Evolutionary conservation across 2,888 invertebrate species (phyloP), one percentile per base, ranked within the genome.

Genomic region (Platycnemis pennipes): DNA sequence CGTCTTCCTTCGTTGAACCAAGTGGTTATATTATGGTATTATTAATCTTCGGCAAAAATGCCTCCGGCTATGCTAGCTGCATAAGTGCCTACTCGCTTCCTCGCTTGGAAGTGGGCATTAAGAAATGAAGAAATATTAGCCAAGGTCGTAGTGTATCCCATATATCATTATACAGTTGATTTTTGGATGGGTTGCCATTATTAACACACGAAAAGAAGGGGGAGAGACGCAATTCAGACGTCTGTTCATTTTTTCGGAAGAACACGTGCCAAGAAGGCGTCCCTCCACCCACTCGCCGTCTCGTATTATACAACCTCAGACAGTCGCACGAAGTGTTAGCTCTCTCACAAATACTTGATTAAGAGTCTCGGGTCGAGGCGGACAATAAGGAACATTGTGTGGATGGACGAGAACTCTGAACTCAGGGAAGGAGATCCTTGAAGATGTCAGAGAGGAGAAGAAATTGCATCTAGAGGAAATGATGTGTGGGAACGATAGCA

Each of bases 121-220:
- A n/a, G 63, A 13, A 69, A 69, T 91, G 91, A 56, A 91, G 91
- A 91, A 91, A 63, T 91, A 91, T 45, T 44, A n/a, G n/a, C 91
- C 19, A 56, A 63, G 16, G n/a, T 53, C 37, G 56, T 16, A 16
- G 26, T 8, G 63, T 63, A 63, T 7, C 26, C 22, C 63, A 63
- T 63, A 63, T 26, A 63, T 63, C 63, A 63, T 63, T 13, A 53
- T 53, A 53, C 19, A 26, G 0, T 22, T 31, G 8, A 37, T 16
- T 77, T 37, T 77, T 37, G 31, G 13, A 77, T 31, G 37, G 37
- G 31, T 37, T 31, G 31, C 4, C 1, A 16, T 37, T 63, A 16
- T 63, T 63, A 63, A 63, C 69, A 37, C 19, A 37, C 19, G 69
- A 22, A 37, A 77, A n/a, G 31, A 37, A 77, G 31, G 31, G 31